A percentile compares a stretch with the other conserved stretches of the same genome.
These are phyloP conservation scores for Drosophila affinis DNA, from an alignment of 2,888 invertebrate genomes.

Conservation along the genomic window DNA sequence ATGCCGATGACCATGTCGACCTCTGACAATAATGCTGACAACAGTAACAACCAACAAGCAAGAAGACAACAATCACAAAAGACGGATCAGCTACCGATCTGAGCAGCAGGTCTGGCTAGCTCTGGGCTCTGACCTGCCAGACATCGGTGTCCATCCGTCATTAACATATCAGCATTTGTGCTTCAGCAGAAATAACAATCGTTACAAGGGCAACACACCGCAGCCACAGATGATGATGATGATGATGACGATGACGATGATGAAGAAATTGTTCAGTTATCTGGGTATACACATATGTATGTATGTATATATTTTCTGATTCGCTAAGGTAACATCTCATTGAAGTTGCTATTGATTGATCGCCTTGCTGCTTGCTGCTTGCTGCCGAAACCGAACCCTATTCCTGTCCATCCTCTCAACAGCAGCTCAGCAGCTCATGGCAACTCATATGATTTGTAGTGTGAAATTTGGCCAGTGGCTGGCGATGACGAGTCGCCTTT, in stretches of 20 bases:
- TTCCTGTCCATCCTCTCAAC: conserved; percentile 6
- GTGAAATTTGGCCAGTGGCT: conserved; percentile 47
- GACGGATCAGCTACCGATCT: conserved; percentile 63
- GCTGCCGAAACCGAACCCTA: conserved; percentile 1
- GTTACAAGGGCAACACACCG: conserved; percentile 69
- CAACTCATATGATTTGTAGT: conserved; percentile 48
- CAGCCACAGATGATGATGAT: conserved; percentile 34
- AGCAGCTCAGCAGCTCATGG: conserved; percentile 4
- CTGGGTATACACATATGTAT: conserved; percentile 23
- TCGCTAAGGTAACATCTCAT: conserved; percentile 66
- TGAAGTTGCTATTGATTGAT: conserved; percentile 64
- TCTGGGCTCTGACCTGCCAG: conserved; percentile 10
- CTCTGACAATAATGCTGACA: conserved; percentile 15
- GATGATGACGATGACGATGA: conserved; percentile 19
- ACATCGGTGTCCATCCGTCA: conserved; percentile 54
- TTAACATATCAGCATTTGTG: conserved; percentile 68
- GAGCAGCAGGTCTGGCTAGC: conserved; percentile 28
- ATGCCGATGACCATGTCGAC: conserved; percentile 1
- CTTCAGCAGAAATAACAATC: conserved; percentile 54
- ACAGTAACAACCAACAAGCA: conserved; percentile 22
- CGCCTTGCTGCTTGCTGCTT: conserved; percentile 42
- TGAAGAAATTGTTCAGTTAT: conserved; percentile 40
- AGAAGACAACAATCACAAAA: conserved; percentile 31
- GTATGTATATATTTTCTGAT: conserved; percentile 54
- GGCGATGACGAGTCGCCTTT: conserved; percentile 36